These are phyloP conservation scores for Crocuta crocuta DNA, from an alignment of 2,113 vertebrate genomes.

Conservation along the genomic window DNA sequence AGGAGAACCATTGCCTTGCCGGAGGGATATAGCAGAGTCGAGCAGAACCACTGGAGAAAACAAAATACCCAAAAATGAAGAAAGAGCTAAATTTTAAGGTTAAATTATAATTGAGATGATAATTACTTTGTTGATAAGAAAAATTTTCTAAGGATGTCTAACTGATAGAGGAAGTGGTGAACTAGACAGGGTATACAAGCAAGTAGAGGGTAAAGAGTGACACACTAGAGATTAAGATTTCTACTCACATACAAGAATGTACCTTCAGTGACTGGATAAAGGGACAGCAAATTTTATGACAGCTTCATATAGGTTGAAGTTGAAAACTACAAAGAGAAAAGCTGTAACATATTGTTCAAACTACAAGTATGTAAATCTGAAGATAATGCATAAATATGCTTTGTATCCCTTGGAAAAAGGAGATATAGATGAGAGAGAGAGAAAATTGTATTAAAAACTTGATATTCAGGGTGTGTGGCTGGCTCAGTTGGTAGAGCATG, in stretches of 20 bases:
- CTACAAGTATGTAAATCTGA: background rate
- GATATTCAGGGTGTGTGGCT: background rate
- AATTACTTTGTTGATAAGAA: background rate
- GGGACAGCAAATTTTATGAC: background rate
- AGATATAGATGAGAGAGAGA: no score
- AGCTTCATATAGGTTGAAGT: background rate
- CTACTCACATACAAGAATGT: background rate
- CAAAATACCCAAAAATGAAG: background rate
- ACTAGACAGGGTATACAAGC: background rate
- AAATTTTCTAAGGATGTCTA: background rate
- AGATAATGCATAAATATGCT: background rate
- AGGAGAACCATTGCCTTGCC: background rate
- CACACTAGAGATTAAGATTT: background rate
- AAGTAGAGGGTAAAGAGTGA: background rate
- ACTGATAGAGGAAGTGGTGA: background rate
- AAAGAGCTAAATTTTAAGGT: background rate
- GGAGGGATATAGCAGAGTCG: background rate
- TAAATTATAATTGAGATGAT: background rate
- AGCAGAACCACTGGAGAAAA: background rate
- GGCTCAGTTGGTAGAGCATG: background rate
- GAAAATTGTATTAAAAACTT: background rate
- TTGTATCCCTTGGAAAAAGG: background rate
- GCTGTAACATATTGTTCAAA: background rate
- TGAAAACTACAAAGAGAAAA: background rate
- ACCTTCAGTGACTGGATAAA: background rate